Conservation (phyloP, 2,113 vertebrate genomes). For the Tachysurus vachellii region DNA sequence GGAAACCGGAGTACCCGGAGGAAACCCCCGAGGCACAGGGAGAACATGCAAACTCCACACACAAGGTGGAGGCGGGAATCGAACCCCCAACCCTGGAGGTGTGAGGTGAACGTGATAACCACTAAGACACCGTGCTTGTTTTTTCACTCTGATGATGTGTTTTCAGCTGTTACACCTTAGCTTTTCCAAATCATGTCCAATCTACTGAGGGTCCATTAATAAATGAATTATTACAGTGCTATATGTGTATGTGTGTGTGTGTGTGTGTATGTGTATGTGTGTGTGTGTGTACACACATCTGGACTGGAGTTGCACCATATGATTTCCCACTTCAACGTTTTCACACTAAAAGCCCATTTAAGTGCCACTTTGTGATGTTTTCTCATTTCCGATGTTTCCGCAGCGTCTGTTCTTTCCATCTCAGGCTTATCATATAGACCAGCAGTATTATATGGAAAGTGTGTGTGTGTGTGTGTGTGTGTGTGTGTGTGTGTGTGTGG, state of each 20-base stretch:
- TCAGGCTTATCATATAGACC: conserved; percentile 6
- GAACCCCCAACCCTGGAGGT: too few relatives aligned
- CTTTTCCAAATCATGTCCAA: too few relatives aligned
- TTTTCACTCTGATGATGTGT: too few relatives aligned
- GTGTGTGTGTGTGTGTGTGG: not conserved
- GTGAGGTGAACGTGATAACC: too few relatives aligned
- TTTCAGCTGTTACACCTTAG: too few relatives aligned
- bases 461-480: not conserved
- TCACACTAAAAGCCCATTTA: not conserved
- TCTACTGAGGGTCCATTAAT: too few relatives aligned
- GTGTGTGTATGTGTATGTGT: not conserved
- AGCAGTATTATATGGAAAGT: not conserved
- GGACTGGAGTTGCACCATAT: not conserved
- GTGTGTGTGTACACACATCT: not conserved
- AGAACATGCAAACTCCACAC: too few relatives aligned
- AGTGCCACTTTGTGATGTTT: not conserved
- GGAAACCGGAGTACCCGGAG: too few relatives aligned
- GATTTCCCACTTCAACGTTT: not conserved
- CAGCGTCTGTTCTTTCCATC: not conserved
- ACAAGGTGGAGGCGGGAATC: too few relatives aligned
- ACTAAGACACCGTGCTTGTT: too few relatives aligned
- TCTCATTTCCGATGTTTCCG: not conserved
- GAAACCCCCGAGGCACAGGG: too few relatives aligned
- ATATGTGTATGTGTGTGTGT: not conserved
- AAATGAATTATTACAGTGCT: too few relatives aligned